Evolutionary conservation across 2,113 vertebrate species (phyloP).

Genomic region (Eulemur macaco): DNA sequence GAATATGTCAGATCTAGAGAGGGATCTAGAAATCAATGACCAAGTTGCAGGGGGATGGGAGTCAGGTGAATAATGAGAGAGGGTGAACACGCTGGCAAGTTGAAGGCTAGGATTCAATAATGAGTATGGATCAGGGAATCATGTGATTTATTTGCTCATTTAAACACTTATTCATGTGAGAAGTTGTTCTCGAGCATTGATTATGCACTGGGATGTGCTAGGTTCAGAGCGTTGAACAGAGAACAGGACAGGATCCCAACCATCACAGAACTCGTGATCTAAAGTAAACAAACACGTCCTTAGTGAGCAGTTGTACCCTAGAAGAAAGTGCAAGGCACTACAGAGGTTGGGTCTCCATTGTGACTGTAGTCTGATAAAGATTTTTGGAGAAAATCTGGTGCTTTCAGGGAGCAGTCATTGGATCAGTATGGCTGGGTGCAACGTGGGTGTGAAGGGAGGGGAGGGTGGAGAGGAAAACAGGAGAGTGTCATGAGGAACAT

Average conservation of each 20-base stretch:
- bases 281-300: background rate
- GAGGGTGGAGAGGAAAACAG: background rate
- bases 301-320: background rate
- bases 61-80: background rate
- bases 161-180: background rate
- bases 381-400: background rate
- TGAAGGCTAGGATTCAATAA: background rate
- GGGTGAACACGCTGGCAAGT: background rate
- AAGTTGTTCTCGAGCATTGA: background rate
- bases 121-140: background rate
- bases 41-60: background rate
- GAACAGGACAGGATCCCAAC: background rate
- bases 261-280: background rate
- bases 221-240: background rate
- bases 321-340: background rate
- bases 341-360: too few species aligned
- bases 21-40: background rate
- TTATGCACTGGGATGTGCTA: background rate
- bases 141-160: background rate
- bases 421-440: background rate
- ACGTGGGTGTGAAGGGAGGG: background rate
- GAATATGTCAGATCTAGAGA: background rate
- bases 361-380: background rate
- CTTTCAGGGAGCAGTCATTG: background rate
- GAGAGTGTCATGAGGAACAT: background rate